Conservation (phyloP, 2,888 invertebrate genomes). For the Sphaerophoria rueppellii region DNA sequence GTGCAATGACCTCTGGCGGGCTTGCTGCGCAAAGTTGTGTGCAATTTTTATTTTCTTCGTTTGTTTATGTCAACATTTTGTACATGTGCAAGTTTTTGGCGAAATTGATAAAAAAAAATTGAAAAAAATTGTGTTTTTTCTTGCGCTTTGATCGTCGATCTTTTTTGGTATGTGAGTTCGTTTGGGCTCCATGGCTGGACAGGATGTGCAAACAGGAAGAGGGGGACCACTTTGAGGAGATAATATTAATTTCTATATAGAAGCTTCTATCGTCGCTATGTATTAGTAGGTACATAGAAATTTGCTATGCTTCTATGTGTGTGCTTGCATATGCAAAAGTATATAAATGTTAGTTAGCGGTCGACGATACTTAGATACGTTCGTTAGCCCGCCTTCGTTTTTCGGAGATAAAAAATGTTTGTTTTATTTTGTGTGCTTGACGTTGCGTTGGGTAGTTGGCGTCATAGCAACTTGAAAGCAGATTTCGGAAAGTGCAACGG, state of each 20-base stretch:
- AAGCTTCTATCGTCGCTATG: constrained; percentile 65
- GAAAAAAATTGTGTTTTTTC: constrained; percentile 7
- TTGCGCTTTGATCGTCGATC: constrained; percentile 52
- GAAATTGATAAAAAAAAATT: constrained; percentile 23
- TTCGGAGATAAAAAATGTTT: constrained; percentile 28
- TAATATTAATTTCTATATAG: constrained; percentile 49
- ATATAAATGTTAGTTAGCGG: constrained; percentile 30
- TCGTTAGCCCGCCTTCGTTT: constrained; percentile 67
- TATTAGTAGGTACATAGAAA: constrained; percentile 69
- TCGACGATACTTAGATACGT: constrained; percentile 70
- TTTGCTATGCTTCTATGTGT: constrained; percentile 60
- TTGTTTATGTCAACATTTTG: constrained; percentile 60
- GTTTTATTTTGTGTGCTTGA: constrained; percentile 28
- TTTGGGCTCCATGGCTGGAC: constrained; percentile 2
- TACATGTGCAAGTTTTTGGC: constrained; percentile 62
- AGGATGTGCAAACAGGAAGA: constrained; percentile 47
- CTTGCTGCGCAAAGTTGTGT: constrained; percentile 46
- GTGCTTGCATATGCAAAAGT: constrained; percentile 38
- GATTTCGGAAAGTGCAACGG: constrained; percentile 40
- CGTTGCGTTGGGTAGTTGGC: constrained; percentile 49
- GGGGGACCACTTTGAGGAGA: constrained; percentile 9
- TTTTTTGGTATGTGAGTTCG: constrained; percentile 39
- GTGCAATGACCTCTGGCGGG: constrained; percentile 66
- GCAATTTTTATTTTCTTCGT: constrained; percentile 46
- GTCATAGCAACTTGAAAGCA: constrained; percentile 68